Base-by-base conservation (phyloP, 2,797 vertebrate genomes). In the Telmatherina bonti region DNA sequence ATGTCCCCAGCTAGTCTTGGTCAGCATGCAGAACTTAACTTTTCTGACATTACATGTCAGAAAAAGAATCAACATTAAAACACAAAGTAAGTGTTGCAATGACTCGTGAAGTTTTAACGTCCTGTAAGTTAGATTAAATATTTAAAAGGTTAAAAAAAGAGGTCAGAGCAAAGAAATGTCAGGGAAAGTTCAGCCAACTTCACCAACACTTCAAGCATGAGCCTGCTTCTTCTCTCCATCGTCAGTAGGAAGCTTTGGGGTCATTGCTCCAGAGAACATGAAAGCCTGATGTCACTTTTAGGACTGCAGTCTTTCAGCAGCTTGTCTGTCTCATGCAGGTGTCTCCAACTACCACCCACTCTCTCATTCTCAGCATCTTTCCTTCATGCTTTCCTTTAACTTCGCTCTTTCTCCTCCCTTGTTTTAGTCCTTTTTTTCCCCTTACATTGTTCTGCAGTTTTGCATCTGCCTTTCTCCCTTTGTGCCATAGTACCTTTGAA, bases 401-500 rank as follows among this genome's bases (percentile, higher is more conserved):
- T 76, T 70, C 33, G 45, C 53, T 63, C 36, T 35, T 64, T 58
- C 30, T 71, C 35, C 43, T 54, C 74, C 56, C 67, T 87, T 62
- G 71, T 84, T 79, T 65, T 58, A 70, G 72, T 65, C 71, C 4
- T 36, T 57, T 70, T 27, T 53, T 70, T 65, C 20, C 58, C 77
- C 72, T 35, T 8, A 64, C 67, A 11, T 51, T 61, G 41, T 70
- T 69, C 67, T 51, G 35, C 35, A 22, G 70, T 57, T 76, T 55
- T 70, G 70, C 10, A 2, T 68, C 74, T 58, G 35, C 54, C 76
- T 78, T 36, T 70, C 33, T 68, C 60, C 22, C 54, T 83, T 68
- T 74, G 74, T 65, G 61, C 45, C n/a, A 41, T 30, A 26, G 54
- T 84, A 91, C 89, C 89, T 91, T 89, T 91, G 82, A 91, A 93